Evolutionary conservation across 2,797 vertebrate species (phyloP), one percentile per base, ranked within the genome.

Genomic region (Aselliscus stoliczkanus): DNA sequence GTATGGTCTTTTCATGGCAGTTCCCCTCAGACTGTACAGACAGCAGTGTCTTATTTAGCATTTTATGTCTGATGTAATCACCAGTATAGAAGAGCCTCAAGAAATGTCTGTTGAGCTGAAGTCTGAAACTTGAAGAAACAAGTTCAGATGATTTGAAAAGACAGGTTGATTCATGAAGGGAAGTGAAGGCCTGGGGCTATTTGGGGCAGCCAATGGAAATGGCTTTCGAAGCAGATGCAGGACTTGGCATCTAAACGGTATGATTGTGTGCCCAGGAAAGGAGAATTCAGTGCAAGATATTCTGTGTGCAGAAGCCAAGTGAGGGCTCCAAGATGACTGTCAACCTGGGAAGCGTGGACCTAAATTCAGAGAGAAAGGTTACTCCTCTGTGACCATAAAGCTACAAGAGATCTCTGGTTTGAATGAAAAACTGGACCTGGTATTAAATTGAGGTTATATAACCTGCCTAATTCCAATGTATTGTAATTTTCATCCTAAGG

Each of bases 81-180:
- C 8, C 86, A 25, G 37, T 23, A 42, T 29, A 67, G 44, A 90
- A 87, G 27, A 54, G 80, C 5, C 7, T 37, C 34, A 62, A 47
- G 77, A 62, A 90, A 75, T 44, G 39, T 62, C 44, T 56, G 31
- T 81, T 62, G 58, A 89, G 31, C 27, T 93, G 15, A 93, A 83
- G 27, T 72, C 67, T 93, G 79, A 93, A 93, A 91, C 80, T 85
- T 86, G 50, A 95, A 95, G 79, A 80, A 81, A 72, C 47, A 25
- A 34, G 73, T 85, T 84, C 39, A 27, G 67, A 34, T 69, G 20
- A 83, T 84, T 92, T 85, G 69, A 93, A 94, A 95, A 88, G 92
- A 86, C 21, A 80, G 31, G 72, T 25, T 64, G 69, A 90, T 39
- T 75, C 31, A 54, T 31, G 27, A 93, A 95, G 84, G 81, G 67